Base-by-base conservation (phyloP, 2,113 vertebrate species). In the Mesitornis unicolor region DNA sequence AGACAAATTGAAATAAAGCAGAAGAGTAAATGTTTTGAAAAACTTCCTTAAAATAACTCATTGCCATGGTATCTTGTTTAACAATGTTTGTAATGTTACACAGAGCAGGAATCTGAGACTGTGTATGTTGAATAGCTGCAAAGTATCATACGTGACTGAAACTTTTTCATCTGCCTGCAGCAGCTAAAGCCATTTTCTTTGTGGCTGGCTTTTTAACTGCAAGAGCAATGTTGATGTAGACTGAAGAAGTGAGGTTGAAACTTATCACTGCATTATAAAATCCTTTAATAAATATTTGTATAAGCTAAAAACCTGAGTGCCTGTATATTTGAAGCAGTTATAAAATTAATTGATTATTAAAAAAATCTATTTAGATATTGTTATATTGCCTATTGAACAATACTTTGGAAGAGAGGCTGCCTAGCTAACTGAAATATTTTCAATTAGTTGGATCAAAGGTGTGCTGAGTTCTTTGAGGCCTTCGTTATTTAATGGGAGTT, bases 1-100 rank as follows among this genome's bases (percentile, higher is more conserved):
- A 98, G 98, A 98, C 96, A 98, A 98, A 98, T 97, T 98, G 98
- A 98, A 98, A 97, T 98, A 97, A 98, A 98, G 92, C 98, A 98
- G 98, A 96, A 98, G 98, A 98, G 97, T 98, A 98, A 98, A 98
- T 98, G 97, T 98, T 98, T 98, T 97, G 97, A 98, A 92, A 98
- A 98, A 98, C 97, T 97, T 98, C 98, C 95, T 97, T 98, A 97
- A 98, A 98, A 98, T 98, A 98, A 98, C 91, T 96, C 94, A 96
- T 94, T 90, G 87, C 89, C 97, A 24, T 96, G 96, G 91, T 98
- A 96, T 96, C 97, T 98, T 98, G 97, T 98, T 98, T 96, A 97
- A 95, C 97, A 97, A 89, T 89, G 92, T 94, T 96, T 96, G 93
- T 97, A 98, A 98, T 95, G 92, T 97, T 98, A 95, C 86, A 88